These are phyloP conservation scores for Naso thynnoides DNA, from an alignment of 2,797 vertebrate species.

Conservation along the genomic window DNA sequence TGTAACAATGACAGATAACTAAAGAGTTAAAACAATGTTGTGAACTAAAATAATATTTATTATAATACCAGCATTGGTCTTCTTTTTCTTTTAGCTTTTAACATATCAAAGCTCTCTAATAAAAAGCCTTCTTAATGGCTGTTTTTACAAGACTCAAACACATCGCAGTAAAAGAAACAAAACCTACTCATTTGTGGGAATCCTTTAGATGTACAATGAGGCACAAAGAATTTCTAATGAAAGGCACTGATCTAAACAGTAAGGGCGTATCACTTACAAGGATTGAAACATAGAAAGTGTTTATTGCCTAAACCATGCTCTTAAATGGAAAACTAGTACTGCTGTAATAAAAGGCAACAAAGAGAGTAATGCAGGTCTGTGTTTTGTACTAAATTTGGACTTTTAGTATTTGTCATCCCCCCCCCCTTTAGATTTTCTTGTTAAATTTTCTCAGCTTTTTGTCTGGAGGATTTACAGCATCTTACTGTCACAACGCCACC, in stretches of 20 bases:
- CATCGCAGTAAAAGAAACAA: conserved; percentile 30
- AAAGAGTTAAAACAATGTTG: neutral
- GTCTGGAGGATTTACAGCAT: conserved; percentile 22
- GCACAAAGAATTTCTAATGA: conserved; percentile 23
- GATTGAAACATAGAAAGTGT: conserved; percentile 17
- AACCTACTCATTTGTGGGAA: conserved; percentile 34
- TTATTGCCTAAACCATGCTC: conserved; percentile 12
- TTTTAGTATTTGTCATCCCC: neutral
- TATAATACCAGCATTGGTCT: neutral
- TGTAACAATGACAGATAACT: conserved; percentile 7
- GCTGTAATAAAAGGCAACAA: neutral
- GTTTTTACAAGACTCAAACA: conserved; percentile 28
- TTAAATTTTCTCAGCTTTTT: neutral
- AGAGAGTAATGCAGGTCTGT: neutral
- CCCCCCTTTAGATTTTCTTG: neutral
- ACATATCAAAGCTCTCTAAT: conserved; percentile 22
- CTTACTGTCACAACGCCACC: conserved; percentile 13
- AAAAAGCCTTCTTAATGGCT: conserved; percentile 20
- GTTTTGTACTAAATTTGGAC: neutral
- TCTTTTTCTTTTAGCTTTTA: conserved; percentile 27
- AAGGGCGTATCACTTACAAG: neutral
- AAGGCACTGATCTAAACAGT: conserved; percentile 41
- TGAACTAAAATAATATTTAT: neutral
- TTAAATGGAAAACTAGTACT: conserved; percentile 8
- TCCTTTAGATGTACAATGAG: conserved; percentile 1